Base-by-base conservation (phyloP, 2,888 invertebrate genomes). In the Chrysodeixis includens region DNA sequence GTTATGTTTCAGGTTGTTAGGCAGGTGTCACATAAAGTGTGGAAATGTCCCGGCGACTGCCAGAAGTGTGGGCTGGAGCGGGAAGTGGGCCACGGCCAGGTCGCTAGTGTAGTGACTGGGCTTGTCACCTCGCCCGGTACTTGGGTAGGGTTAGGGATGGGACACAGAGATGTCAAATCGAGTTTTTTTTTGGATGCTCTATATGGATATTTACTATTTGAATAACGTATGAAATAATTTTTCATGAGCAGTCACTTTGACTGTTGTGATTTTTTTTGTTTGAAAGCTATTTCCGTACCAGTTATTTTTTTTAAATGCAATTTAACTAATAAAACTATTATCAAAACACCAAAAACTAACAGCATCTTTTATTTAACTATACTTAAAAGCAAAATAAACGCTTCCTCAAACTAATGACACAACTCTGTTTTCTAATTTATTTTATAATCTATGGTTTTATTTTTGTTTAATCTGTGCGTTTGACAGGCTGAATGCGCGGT, bases 41-140 rank as follows among this genome's bases (percentile, higher is more conserved):
- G 89, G 86, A 85, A 87, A 87, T 83, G 84, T 86, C 69, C 81
- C 70, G 75, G 55, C 73, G 67, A 76, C 62, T 92, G 92, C 90
- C 92, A 92, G 88, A 82, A 82, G 90, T 89, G 93, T 93, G 91
- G 93, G 93, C 80, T 74, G 89, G 79, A 85, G 83, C 72, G 84
- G 84, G 76, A 93, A 89, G 86, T 89, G 82, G 90, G 92, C 89
- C 93, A 90, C 83, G 92, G 92, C 78, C 90, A 83, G 40, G 40
- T 40, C 40, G 40, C 40, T 40, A n/a, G n/a, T 40, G 40, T 40
- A 79, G 16, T 53, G 32, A 66, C 56, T 69, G 67, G 62, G 59
- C 30, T 32, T 66, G 46, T 59, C 46, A 57, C 49, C 53, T 56
- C 49, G 56, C 30, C 58, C 68, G 66, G 64, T 63, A 54, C 18